Conservation (phyloP, 1,140 invertebrate species). For the Stegodyphus mimosarum region DNA sequence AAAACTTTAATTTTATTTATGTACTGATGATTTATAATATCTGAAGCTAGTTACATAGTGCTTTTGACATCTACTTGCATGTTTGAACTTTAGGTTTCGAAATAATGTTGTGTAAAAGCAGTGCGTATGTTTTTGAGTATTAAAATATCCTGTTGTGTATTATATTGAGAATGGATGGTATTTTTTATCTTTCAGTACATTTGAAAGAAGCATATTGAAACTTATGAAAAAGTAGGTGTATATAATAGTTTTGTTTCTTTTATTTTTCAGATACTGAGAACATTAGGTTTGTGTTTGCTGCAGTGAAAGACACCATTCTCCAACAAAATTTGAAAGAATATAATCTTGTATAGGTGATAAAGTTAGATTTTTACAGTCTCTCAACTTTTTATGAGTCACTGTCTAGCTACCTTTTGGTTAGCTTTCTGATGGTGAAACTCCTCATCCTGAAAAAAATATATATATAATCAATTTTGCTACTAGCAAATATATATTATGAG, state of each 20-base stretch:
- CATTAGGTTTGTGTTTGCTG: slow-evolving; percentile 99
- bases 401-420: slow-evolving; percentile 59
- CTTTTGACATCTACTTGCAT: no score
- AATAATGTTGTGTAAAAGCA: no score
- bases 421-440: slow-evolving; percentile 15
- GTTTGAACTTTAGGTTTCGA: no score
- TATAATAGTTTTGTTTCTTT: slow-evolving; percentile 36
- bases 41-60: no score
- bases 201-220: no score
- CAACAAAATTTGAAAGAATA: slow-evolving; percentile 98
- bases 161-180: background rate
- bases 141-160: no score
- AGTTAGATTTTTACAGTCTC: slow-evolving; percentile 46
- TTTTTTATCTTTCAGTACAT: background rate
- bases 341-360: slow-evolving; percentile 79
- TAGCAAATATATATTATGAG: slow-evolving; percentile 38
- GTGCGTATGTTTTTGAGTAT: no score
- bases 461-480: slow-evolving; percentile 48
- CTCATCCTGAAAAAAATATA: slow-evolving; percentile 35
- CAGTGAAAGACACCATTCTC: slow-evolving; percentile 99
- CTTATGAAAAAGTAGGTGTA: background rate
- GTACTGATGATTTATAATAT: no score
- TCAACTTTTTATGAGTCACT: slow-evolving; percentile 47
- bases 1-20: no score
- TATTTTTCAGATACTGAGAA: slow-evolving; percentile 93